Evolutionary conservation across 2,888 invertebrate genomes (phyloP).

Genomic region (Drosophila meridiana): DNA sequence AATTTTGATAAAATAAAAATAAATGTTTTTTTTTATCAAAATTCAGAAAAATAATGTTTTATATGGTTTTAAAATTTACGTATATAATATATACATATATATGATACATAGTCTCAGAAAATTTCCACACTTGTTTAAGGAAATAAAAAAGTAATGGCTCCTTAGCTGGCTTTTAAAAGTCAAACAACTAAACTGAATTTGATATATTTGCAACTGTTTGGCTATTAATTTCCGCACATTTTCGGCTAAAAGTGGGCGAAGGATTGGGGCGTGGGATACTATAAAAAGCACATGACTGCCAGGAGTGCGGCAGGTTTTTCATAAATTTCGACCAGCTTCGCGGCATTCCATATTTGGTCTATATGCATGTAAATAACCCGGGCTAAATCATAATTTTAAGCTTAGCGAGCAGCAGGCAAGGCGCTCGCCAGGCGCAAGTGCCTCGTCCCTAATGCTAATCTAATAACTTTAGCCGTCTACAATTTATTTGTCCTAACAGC

Average conservation of each 20-base stretch:
- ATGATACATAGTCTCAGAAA: slow-evolving; percentile 31
- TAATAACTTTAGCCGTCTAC: slow-evolving; percentile 78
- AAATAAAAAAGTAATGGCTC: slow-evolving; percentile 32
- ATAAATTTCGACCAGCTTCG: slow-evolving; percentile 58
- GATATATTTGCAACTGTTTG: slow-evolving; percentile 11
- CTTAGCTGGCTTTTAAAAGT: too few relatives aligned
- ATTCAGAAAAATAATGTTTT: neutral
- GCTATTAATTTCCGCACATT: slow-evolving; percentile 30
- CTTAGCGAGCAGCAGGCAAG: slow-evolving; percentile 47
- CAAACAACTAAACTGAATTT: neutral
- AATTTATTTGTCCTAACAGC: slow-evolving; percentile 79
- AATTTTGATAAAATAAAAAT: neutral
- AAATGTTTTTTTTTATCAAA: neutral
- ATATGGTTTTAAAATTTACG: neutral
- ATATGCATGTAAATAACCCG: slow-evolving; percentile 73
- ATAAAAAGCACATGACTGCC: slow-evolving; percentile 73
- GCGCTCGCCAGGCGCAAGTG: neutral
- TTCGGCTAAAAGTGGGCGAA: neutral
- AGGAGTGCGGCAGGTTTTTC: slow-evolving; percentile 51
- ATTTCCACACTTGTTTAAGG: slow-evolving; percentile 62
- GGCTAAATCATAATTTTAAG: slow-evolving; percentile 77
- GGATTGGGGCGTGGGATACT: slow-evolving; percentile 34
- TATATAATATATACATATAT: neutral
- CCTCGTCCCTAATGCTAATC: slow-evolving; percentile 74
- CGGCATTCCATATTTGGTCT: slow-evolving; percentile 52